A percentile compares a stretch with the other conserved stretches of the same genome.
Conservation (phyloP, 2,797 vertebrate species). For the Bufotes viridis region DNA sequence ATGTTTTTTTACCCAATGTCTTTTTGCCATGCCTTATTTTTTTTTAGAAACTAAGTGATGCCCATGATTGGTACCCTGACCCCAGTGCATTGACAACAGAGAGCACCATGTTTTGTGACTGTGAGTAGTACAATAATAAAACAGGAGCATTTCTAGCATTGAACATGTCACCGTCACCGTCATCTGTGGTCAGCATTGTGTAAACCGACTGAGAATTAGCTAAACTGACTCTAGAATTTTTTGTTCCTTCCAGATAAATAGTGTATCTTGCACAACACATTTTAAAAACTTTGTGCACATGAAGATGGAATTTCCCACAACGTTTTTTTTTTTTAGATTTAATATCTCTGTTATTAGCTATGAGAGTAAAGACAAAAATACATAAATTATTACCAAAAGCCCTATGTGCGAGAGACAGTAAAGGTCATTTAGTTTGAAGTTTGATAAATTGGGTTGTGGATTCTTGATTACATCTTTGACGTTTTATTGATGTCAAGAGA, state of each 20-base stretch:
- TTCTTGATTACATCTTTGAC: slow-evolving; percentile 39
- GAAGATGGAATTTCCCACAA: not conserved
- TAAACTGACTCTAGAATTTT: too few species aligned
- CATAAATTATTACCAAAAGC: not conserved
- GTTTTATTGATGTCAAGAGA: slow-evolving; percentile 30
- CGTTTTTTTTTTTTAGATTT: not conserved
- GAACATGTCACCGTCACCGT: too few species aligned
- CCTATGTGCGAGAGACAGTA: slow-evolving; percentile 7
- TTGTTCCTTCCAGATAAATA: not conserved
- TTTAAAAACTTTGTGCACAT: not conserved
- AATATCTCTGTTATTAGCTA: not conserved
- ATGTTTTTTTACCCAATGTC: too few species aligned
- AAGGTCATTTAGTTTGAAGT: slow-evolving; percentile 34
- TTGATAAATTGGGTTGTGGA: slow-evolving; percentile 41
- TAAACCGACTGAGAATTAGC: too few species aligned
- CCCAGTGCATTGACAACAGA: too few species aligned
- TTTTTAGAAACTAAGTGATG: too few species aligned
- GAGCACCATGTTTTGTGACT: too few species aligned
- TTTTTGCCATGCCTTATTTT: too few species aligned
- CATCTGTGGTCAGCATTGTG: too few species aligned
- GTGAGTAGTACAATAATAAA: not conserved
- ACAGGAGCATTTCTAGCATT: not conserved
- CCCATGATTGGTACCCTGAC: too few species aligned
- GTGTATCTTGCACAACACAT: not conserved
- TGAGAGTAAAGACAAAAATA: not conserved